Percentiles rank a stretch among this genome's conserved stretches.
These are phyloP conservation scores for Nycticryphes semicollaris DNA, from an alignment of 2,113 vertebrate species.

Conservation along the genomic window DNA sequence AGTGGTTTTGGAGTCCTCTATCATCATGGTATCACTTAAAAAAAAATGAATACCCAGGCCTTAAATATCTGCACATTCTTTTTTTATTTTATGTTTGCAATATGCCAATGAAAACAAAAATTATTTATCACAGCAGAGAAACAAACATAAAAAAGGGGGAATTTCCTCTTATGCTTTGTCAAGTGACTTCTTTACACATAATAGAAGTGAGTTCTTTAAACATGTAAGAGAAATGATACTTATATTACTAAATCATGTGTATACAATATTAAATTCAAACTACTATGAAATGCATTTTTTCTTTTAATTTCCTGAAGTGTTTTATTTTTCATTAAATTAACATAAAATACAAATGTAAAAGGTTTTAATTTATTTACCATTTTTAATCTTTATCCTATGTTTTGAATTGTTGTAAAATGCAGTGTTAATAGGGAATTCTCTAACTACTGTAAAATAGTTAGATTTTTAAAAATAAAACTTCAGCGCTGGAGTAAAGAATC, in stretches of 20 bases:
- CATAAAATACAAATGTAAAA: neutral
- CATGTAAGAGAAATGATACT: neutral
- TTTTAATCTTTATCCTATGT: neutral
- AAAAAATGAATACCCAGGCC: neutral
- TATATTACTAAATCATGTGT: neutral
- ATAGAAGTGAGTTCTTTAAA: neutral
- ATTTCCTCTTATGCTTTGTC: neutral
- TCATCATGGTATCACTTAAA: neutral
- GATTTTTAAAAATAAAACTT: neutral
- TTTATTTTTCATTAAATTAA: neutral
- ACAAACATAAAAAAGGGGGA: neutral
- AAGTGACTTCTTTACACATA: neutral
- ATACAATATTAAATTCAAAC: neutral
- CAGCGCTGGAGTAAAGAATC: neutral
- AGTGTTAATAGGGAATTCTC: neutral
- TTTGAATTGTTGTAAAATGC: neutral
- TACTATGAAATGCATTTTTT: neutral
- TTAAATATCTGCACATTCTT: neutral
- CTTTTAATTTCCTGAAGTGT: neutral
- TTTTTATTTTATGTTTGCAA: neutral
- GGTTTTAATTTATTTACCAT: neutral
- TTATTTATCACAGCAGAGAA: neutral
- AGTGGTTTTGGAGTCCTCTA: neutral
- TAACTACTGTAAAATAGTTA: neutral
- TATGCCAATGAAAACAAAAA: neutral